Evolutionary conservation across 1,140 invertebrate species (phyloP), one percentile per base, ranked within the genome.

Genomic region (Drosophila hydei): DNA sequence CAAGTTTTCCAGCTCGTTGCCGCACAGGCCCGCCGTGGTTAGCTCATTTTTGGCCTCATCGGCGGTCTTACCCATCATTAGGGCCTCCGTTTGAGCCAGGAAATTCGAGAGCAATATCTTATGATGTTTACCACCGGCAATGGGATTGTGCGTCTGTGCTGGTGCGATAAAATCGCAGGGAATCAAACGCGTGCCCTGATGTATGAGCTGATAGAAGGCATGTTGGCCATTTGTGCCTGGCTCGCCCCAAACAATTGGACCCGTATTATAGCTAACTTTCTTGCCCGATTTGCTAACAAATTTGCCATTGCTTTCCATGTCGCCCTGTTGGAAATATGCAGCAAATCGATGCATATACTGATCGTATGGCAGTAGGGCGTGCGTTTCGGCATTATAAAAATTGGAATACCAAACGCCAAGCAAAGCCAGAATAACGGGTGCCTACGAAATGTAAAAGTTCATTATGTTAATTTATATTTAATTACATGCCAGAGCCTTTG

Each of bases 251-350:
- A 98, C 96, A 76, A 98, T 96, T 45, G 97, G 97, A 0, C 98
- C 98, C 7, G 98, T 99, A 25, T 92, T 93, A 91, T 98, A 98
- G 76, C 95, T 92, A 0, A 97, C 98, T 14, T 91, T 91, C 38
- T 94, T 90, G 18, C 79, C 89, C 72, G 93, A 94, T 40, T 96
- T 94, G 8, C 97, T 98, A 9, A 96, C 95, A 89, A 96, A 98
- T 93, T 99, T 99, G 79, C 99, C 99, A 93, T 99, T 99, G 68
- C 97, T 99, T 92, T 99, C 99, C 99, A 99, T 99, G 91, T 99
- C 99, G 9, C 98, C 99, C 94, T 99, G 99, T 93, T 99, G 99
- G 92, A 99, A 99, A 92, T 99, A 99, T 9, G 99, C 98, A 38
- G 99, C 97, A 93, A 99, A 99, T 88, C 98, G 95, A 91, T 99